phyloP scores from a whole-genome alignment of 2,113 vertebrate genomes.

The Aphyosemion australe region DNA sequence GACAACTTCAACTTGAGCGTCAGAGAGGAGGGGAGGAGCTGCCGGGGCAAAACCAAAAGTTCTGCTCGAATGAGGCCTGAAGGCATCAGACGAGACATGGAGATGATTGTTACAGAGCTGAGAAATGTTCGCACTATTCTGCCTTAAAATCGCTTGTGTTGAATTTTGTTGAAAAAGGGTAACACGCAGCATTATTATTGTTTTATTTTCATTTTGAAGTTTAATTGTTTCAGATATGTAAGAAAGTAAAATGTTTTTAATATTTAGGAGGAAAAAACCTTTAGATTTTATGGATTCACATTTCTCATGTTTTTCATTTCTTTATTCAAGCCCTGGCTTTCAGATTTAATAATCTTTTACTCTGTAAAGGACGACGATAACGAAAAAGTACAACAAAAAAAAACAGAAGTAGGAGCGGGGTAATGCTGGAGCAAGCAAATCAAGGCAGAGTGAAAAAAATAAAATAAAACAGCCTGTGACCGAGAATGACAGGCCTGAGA shows the following conservation, averaged over 20 bases:
- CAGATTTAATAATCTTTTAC: conserved; percentile 6
- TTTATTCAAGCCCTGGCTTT: conserved; percentile 10
- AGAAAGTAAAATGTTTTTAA: too few species aligned
- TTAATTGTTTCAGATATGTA: too few species aligned
- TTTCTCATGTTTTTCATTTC: too few species aligned
- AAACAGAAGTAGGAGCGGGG: conserved; percentile 65
- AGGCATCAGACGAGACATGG: conserved; percentile 63
- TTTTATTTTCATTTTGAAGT: too few species aligned
- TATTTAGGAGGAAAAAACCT: too few species aligned
- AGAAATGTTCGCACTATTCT: conserved; percentile 11
- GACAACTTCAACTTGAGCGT: conserved; percentile 62
- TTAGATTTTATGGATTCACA: too few species aligned
- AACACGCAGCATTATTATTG: too few species aligned
- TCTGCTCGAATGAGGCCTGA: conserved; percentile 42
- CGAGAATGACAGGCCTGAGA: conserved; percentile 94
- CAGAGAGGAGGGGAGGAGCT: conserved; percentile 46
- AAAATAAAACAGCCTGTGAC: conserved; percentile 85
- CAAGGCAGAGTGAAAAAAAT: conserved; percentile 72
- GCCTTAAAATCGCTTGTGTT: conserved; percentile 37
- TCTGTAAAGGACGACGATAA: conserved; percentile 37
- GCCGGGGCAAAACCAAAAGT: conserved; percentile 36
- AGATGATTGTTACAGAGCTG: conserved; percentile 35
- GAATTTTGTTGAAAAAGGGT: neutral
- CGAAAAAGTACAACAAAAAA: conserved; percentile 32
- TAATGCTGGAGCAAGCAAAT: conserved; percentile 85